Percentiles rank a stretch among this genome's conserved stretches.
Evolutionary conservation across 2,888 invertebrate species (phyloP).

Genomic region (Xestia ashworthii): DNA sequence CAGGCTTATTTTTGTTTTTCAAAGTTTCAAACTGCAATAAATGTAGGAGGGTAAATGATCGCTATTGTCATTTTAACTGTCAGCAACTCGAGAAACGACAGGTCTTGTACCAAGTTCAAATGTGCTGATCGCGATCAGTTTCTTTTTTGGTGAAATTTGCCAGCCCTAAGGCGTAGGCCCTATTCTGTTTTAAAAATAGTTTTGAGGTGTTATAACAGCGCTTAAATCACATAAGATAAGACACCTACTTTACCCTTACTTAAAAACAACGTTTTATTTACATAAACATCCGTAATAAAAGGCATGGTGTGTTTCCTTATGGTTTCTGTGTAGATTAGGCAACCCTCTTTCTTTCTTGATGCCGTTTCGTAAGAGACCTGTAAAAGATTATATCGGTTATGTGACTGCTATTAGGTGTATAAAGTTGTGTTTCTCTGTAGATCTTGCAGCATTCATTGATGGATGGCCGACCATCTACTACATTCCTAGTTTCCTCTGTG

Average conservation of each 20-base stretch:
- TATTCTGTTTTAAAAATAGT: neutral
- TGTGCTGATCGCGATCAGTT: neutral
- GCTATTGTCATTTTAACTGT: too few species aligned
- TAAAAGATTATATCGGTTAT: slow-evolving; percentile 8
- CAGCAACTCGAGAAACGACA: too few species aligned
- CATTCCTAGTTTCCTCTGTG: too few species aligned
- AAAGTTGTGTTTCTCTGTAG: neutral
- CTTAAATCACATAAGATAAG: slow-evolving; percentile 54
- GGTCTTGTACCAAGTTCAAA: neutral
- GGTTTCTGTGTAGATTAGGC: slow-evolving; percentile 2
- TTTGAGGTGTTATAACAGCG: neutral
- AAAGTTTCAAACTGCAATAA: too few species aligned
- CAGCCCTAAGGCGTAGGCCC: neutral
- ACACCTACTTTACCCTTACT: slow-evolving; percentile 15
- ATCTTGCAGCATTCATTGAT: neutral
- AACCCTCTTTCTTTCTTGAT: neutral
- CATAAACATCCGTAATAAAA: slow-evolving; percentile 7
- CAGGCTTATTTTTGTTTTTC: too few species aligned
- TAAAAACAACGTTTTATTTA: slow-evolving; percentile 6
- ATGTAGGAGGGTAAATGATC: too few species aligned
- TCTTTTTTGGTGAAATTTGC: neutral
- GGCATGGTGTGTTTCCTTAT: slow-evolving; percentile 21
- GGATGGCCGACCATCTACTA: too few species aligned
- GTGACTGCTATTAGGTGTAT: neutral
- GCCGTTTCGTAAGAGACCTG: slow-evolving; percentile 16